Percentiles rank a stretch among this genome's conserved stretches.
Conservation (phyloP, 2,797 vertebrate genomes). For the Hylomyscus alleni region DNA sequence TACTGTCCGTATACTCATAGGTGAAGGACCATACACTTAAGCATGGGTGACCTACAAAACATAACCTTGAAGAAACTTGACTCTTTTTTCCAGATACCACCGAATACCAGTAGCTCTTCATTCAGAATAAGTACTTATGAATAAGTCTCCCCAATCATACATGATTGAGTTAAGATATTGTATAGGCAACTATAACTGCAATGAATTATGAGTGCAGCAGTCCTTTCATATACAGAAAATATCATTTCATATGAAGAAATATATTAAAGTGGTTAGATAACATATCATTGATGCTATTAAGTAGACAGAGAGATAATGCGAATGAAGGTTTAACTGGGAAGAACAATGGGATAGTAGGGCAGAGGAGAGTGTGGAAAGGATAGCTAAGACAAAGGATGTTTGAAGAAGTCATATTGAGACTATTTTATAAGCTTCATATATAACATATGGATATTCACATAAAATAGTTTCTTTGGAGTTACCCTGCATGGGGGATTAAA, state of each 20-base stretch:
- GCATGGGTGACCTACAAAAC: neutral
- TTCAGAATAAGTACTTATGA: neutral
- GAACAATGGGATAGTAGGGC: neutral
- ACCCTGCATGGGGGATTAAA: neutral
- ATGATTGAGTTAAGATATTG: neutral
- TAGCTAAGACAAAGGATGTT: neutral
- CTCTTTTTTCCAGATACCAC: neutral
- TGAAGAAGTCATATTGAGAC: neutral
- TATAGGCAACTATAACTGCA: neutral
- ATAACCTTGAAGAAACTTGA: neutral
- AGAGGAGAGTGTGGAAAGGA: neutral
- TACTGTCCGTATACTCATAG: neutral
- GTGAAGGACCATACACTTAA: neutral
- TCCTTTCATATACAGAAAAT: neutral
- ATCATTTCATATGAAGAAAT: neutral
- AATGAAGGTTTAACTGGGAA: neutral
- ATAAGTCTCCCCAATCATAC: too few species aligned
- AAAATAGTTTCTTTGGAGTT: neutral
- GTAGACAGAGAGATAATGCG: neutral
- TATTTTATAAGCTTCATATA: neutral
- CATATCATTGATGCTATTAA: too few species aligned
- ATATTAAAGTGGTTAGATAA: neutral
- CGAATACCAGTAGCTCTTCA: neutral
- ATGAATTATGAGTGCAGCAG: neutral
- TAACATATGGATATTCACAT: neutral